These are phyloP conservation scores for Nyctalus aviator DNA, from an alignment of 2,797 vertebrate genomes.

Conservation along the genomic window DNA sequence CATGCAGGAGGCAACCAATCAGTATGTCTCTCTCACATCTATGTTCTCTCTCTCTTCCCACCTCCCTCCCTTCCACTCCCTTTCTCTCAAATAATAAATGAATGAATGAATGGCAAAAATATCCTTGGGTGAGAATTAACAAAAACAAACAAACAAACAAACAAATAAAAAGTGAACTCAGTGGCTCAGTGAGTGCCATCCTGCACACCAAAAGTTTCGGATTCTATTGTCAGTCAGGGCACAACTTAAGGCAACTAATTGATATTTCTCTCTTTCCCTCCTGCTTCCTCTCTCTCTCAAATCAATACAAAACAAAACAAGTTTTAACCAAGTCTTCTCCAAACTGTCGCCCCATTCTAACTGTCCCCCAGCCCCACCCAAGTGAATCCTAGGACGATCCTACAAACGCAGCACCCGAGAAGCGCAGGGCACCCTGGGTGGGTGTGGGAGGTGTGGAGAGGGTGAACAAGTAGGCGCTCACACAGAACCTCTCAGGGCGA, in stretches of 20 bases:
- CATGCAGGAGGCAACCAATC: no score
- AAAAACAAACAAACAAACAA: no score
- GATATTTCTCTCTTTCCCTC: not conserved
- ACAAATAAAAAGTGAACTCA: no score
- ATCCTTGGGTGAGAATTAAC: no score
- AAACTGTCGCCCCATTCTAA: not conserved
- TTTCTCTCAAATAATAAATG: no score
- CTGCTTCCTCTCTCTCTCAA: not conserved
- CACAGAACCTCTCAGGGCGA: not conserved
- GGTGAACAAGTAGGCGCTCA: not conserved
- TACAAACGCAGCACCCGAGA: not conserved
- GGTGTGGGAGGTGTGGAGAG: rapidly evolving
- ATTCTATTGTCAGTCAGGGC: not conserved
- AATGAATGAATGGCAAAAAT: no score
- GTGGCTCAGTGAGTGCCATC: not conserved
- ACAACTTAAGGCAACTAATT: not conserved
- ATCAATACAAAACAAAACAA: not conserved
- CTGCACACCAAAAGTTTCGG: not conserved
- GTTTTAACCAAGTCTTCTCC: not conserved
- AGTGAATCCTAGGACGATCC: not conserved
- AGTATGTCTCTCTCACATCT: no score
- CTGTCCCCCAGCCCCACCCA: not conserved
- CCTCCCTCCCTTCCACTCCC: no score
- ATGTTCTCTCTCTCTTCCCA: no score
- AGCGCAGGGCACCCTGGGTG: rapidly evolving